Percentiles rank a stretch among this genome's conserved stretches.
phyloP scores from a whole-genome alignment of 2,888 invertebrate species.

The Liopterus haemorrhoidalis region DNA sequence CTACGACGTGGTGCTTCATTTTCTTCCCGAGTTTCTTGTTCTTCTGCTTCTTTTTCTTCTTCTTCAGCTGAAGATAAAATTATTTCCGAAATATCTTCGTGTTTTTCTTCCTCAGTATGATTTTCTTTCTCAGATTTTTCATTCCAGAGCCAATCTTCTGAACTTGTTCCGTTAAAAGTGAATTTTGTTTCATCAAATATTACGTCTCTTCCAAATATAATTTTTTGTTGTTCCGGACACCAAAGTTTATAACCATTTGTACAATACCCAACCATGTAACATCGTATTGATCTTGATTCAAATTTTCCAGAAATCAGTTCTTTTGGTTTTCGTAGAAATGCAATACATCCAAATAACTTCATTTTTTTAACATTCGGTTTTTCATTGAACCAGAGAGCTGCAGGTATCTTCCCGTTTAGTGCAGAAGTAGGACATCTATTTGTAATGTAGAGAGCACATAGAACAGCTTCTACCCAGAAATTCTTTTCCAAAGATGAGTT shows the following conservation, averaged over 20 bases:
- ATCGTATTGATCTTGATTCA: constrained; percentile 7
- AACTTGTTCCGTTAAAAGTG: too few relatives aligned
- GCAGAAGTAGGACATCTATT: constrained; percentile 38
- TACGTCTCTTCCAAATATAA: constrained; percentile 31
- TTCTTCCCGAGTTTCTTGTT: too few relatives aligned
- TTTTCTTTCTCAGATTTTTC: too few relatives aligned
- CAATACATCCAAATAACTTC: constrained; percentile 34
- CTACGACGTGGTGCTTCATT: background rate
- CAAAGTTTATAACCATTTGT: constrained; percentile 32
- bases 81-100: too few relatives aligned
- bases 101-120: too few relatives aligned
- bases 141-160: too few relatives aligned
- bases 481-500: constrained; percentile 25
- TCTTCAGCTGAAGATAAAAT: too few relatives aligned
- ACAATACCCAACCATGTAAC: constrained; percentile 30
- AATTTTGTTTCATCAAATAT: constrained; percentile 34
- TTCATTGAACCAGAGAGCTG: constrained; percentile 37
- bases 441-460: constrained; percentile 38
- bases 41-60: too few relatives aligned
- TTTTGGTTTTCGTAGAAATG: constrained; percentile 17
- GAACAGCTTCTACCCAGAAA: constrained; percentile 36
- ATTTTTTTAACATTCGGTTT: constrained; percentile 36
- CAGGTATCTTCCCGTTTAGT: constrained; percentile 37
- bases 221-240: constrained; percentile 27
- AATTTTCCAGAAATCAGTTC: constrained; percentile 18